A percentile compares a stretch with the other conserved stretches of the same genome.
phyloP scores from a whole-genome alignment of 2,797 vertebrate species.

The Vireo griseus region DNA sequence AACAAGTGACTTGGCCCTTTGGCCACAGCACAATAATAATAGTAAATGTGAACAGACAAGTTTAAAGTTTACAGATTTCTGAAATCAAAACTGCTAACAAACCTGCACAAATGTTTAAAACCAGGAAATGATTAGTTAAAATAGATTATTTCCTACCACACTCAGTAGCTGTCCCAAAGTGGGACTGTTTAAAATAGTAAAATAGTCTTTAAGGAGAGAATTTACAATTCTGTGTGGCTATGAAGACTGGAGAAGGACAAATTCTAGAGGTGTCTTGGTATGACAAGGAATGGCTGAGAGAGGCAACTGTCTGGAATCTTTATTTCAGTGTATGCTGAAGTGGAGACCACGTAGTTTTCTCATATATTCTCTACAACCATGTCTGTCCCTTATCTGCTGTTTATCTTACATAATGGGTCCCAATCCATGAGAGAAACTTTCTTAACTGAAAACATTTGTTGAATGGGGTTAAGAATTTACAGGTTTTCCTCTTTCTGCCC shows the following conservation, averaged over 20 bases:
- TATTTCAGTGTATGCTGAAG: background rate
- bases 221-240: background rate
- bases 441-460: background rate
- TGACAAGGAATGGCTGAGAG: background rate
- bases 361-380: background rate
- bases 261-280: background rate
- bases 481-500: background rate
- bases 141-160: background rate
- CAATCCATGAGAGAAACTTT: background rate
- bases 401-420: background rate
- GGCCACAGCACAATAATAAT: background rate
- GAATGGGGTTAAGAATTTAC: background rate
- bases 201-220: background rate
- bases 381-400: background rate
- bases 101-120: background rate
- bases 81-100: background rate
- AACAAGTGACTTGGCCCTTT: background rate
- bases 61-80: background rate
- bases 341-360: background rate
- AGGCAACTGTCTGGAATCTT: background rate
- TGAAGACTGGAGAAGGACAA: background rate
- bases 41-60: background rate
- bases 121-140: background rate
- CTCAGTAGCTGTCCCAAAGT: accelerated
- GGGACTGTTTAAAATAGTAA: background rate